Conservation (phyloP, 2,888 invertebrate genomes). For the Orchesella flavescens region DNA sequence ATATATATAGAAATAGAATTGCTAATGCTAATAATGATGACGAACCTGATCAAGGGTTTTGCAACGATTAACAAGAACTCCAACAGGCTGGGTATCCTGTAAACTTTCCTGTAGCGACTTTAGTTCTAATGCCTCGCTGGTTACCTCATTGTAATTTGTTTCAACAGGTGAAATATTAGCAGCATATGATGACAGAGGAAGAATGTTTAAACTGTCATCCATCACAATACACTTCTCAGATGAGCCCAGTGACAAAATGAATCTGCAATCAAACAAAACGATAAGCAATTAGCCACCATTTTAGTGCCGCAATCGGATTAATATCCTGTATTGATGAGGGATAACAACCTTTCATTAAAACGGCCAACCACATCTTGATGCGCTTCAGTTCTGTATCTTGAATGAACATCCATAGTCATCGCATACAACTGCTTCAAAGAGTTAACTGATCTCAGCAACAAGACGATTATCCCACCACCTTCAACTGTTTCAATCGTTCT, state of each 20-base stretch:
- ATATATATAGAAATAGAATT: neutral
- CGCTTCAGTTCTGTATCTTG: conserved; percentile 94
- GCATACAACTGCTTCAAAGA: conserved; percentile 96
- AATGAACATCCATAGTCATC: conserved; percentile 98
- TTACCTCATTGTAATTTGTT: conserved; percentile 76
- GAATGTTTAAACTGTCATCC: conserved; percentile 91
- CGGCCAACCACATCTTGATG: conserved; percentile 92
- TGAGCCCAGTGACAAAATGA: conserved; percentile 90
- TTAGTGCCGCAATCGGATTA: too few species aligned
- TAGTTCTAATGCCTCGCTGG: conserved; percentile 79
- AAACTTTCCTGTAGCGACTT: conserved; percentile 86
- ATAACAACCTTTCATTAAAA: conserved; percentile 89
- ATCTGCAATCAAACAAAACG: too few species aligned
- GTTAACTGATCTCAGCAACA: conserved; percentile 87
- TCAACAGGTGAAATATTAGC: conserved; percentile 84
- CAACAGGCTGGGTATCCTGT: conserved; percentile 92
- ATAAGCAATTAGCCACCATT: conserved; percentile 24
- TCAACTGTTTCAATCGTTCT: conserved; percentile 98
- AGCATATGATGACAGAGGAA: conserved; percentile 93
- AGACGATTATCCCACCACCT: conserved; percentile 93
- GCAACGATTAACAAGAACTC: conserved; percentile 89
- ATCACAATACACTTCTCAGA: conserved; percentile 93
- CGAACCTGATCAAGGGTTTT: conserved; percentile 90
- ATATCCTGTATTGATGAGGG: too few species aligned
- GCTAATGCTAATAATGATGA: too few species aligned